These are phyloP conservation scores for Callionymus lyra DNA, from an alignment of 2,113 vertebrate genomes.

Conservation along the genomic window DNA sequence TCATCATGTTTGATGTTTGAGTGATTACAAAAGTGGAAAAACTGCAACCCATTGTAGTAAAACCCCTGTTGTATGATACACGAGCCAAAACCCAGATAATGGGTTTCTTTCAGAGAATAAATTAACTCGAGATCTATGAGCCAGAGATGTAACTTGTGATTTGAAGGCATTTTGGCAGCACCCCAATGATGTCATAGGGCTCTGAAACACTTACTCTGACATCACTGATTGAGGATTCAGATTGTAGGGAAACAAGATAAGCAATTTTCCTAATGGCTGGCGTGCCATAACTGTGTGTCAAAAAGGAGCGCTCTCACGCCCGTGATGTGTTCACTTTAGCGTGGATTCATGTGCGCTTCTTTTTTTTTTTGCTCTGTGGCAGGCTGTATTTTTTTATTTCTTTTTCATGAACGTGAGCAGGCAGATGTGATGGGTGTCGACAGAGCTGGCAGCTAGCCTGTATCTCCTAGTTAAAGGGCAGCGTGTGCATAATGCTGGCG, in stretches of 20 bases:
- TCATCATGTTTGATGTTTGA: too few species aligned
- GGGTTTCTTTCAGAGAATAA: too few species aligned
- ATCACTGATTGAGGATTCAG: neutral
- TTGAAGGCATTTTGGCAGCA: slow-evolving; percentile 7
- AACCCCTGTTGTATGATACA: too few species aligned
- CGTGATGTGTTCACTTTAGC: too few species aligned
- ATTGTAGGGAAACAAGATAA: neutral
- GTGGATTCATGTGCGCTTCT: too few species aligned
- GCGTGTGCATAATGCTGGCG: slow-evolving; percentile 51
- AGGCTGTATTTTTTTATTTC: slow-evolving; percentile 11
- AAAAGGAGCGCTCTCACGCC: too few species aligned
- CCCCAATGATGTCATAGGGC: slow-evolving; percentile 2
- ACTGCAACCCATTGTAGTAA: too few species aligned
- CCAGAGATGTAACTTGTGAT: neutral
- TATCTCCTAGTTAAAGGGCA: slow-evolving; percentile 54
- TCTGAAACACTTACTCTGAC: slow-evolving; percentile 5
- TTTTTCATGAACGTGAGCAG: slow-evolving; percentile 20
- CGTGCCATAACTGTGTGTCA: too few species aligned
- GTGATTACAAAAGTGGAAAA: too few species aligned
- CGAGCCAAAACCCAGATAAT: too few species aligned
- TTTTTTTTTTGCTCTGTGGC: slow-evolving; percentile 3
- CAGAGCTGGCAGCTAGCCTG: slow-evolving; percentile 41
- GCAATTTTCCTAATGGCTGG: slow-evolving; percentile 10
- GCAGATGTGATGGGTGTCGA: slow-evolving; percentile 35
- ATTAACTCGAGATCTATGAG: too few species aligned